Conservation (phyloP, 1,140 invertebrate genomes). For the Hormaphis cornu region DNA sequence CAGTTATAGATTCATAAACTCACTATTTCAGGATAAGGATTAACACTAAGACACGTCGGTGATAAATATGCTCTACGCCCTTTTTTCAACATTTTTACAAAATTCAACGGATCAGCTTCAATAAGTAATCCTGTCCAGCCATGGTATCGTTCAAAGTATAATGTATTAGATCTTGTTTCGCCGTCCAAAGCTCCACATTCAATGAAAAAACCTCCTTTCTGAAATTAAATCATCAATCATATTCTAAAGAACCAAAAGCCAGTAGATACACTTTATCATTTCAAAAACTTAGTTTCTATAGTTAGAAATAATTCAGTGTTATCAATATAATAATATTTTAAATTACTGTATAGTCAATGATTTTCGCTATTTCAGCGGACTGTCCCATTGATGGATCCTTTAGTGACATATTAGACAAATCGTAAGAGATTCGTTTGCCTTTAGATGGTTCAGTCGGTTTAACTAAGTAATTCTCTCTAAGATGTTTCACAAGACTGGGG, state of each 20-base stretch:
- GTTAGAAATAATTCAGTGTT: neutral
- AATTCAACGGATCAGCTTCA: conserved; percentile 48
- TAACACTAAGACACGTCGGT: conserved; percentile 44
- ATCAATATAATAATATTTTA: neutral
- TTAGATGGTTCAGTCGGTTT: neutral
- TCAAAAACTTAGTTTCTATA: neutral
- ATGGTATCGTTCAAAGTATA: conserved; percentile 44
- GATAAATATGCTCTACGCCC: conserved; percentile 44
- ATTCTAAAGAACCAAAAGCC: neutral
- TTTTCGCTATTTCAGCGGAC: conserved; percentile 9
- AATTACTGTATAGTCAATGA: conserved; percentile 14
- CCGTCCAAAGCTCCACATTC: conserved; percentile 49
- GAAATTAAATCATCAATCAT: conserved; percentile 32
- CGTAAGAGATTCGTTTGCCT: neutral
- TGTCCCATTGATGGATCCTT: conserved; percentile 8
- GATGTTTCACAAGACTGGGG: neutral
- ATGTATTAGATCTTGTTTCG: conserved; percentile 46
- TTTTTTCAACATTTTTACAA: conserved; percentile 43
- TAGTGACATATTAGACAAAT: conserved; percentile 2
- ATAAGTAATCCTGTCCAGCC: conserved; percentile 48
- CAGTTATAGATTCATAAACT: conserved; percentile 28
- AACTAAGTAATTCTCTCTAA: neutral
- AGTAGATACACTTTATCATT: neutral
- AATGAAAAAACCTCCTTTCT: conserved; percentile 48
- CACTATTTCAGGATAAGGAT: conserved; percentile 43